phyloP scores from a whole-genome alignment of 1,140 invertebrate genomes.

The Zaprionus lachaisei region DNA sequence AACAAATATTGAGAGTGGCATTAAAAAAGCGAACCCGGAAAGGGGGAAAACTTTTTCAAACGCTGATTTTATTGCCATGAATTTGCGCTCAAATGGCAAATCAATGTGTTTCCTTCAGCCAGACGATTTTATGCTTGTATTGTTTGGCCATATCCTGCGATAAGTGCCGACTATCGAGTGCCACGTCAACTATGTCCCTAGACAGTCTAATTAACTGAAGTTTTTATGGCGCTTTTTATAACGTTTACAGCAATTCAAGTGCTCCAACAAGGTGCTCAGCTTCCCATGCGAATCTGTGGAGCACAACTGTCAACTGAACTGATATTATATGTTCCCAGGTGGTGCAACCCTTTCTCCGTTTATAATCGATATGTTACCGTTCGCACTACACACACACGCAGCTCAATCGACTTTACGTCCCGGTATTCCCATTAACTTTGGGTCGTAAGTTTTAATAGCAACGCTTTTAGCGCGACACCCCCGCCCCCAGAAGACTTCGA shows the following conservation, averaged over 20 bases:
- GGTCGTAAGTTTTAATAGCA: slow-evolving; percentile 71
- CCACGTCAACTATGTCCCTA: background rate
- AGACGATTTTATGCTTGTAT: slow-evolving; percentile 74
- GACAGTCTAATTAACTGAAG: background rate
- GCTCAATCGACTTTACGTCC: slow-evolving; percentile 5
- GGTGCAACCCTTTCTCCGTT: background rate
- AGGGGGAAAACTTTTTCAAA: slow-evolving; percentile 49
- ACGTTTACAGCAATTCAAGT: background rate
- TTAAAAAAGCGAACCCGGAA: slow-evolving; percentile 53
- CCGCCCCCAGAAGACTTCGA: slow-evolving; percentile 28
- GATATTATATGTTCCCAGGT: background rate
- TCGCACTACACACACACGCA: background rate
- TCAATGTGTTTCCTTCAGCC: slow-evolving; percentile 77
- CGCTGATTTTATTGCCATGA: slow-evolving; percentile 80
- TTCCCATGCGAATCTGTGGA: background rate
- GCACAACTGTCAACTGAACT: background rate
- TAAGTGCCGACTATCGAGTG: slow-evolving; percentile 7
- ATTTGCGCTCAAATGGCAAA: slow-evolving; percentile 80
- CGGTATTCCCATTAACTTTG: slow-evolving; percentile 43
- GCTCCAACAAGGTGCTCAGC: background rate
- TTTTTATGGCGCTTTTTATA: background rate
- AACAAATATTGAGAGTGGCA: slow-evolving; percentile 83
- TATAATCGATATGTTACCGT: slow-evolving; percentile 26
- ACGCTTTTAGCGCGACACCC: slow-evolving; percentile 64
- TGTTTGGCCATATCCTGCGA: slow-evolving; percentile 41